Evolutionary conservation across 2,888 invertebrate genomes (phyloP).

Genomic region (Bellardia bayeri): DNA sequence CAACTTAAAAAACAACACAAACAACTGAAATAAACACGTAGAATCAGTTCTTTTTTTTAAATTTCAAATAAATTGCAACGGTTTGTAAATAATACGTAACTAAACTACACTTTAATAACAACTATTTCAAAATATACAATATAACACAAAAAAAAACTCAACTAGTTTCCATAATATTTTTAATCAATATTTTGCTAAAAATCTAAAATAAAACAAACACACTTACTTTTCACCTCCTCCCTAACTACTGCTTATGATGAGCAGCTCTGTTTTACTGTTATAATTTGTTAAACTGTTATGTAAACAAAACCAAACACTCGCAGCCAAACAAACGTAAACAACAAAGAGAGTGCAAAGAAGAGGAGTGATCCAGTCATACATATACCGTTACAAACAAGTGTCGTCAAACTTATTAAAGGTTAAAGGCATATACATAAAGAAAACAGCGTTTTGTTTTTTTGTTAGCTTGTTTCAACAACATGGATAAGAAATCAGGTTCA

Average conservation of each 20-base stretch:
- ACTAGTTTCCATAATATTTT: background rate
- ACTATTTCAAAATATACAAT: background rate
- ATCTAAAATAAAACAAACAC: too few species aligned
- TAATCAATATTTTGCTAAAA: too few species aligned
- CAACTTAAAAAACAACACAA: constrained; percentile 9
- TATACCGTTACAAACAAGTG: constrained; percentile 27
- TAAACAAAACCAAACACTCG: constrained; percentile 14
- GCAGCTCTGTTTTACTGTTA: constrained; percentile 38
- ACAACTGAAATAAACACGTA: constrained; percentile 10
- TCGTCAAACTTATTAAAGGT: background rate
- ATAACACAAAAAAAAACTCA: constrained; percentile 10
- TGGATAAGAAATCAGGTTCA: constrained; percentile 71
- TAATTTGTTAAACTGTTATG: constrained; percentile 25
- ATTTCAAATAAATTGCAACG: constrained; percentile 41
- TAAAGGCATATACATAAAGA: background rate
- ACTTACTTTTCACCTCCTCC: too few species aligned
- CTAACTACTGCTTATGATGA: too few species aligned
- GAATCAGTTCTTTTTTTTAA: constrained; percentile 1
- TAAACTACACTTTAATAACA: background rate
- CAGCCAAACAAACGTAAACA: constrained; percentile 6
- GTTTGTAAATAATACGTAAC: constrained; percentile 42
- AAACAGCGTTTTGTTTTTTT: background rate
- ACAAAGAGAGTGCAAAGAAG: background rate
- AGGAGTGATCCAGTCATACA: background rate
- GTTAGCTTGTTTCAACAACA: constrained; percentile 13